Conservation (phyloP, 2,797 vertebrate species). For the Coracias cyanogaster region DNA sequence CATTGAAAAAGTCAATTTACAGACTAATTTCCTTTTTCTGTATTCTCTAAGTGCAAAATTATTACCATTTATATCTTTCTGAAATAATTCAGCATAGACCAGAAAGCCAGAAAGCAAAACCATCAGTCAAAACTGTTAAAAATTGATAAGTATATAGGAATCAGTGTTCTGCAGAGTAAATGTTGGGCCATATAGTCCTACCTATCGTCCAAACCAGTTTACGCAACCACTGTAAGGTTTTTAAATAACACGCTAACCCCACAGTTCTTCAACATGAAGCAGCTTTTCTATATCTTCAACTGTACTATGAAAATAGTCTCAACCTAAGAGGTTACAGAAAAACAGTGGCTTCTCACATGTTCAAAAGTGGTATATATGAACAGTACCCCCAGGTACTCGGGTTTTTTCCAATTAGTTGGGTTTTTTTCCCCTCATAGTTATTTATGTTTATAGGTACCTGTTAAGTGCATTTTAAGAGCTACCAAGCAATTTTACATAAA, state of each 20-base stretch:
- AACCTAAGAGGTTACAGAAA: not conserved
- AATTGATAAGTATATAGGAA: not conserved
- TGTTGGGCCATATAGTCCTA: not conserved
- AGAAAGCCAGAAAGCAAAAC: not conserved
- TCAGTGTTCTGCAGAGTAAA: not conserved
- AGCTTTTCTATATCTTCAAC: not conserved
- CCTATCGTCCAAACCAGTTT: not conserved
- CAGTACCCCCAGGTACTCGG: not conserved
- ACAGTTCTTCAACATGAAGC: not conserved
- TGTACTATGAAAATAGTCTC: not conserved
- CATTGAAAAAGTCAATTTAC: not conserved
- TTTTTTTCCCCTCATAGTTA: not conserved
- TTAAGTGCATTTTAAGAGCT: not conserved
- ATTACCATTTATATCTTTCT: not conserved
- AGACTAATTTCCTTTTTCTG: not conserved
- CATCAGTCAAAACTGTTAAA: not conserved
- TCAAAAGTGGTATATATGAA: not conserved
- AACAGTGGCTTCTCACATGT: not conserved
- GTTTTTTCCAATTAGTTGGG: not conserved
- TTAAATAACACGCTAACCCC: not conserved
- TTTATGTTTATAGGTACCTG: not conserved
- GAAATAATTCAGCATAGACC: not conserved
- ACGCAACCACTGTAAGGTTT: not conserved
- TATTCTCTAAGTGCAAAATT: not conserved
- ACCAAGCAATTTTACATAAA: conserved; percentile 4